Evolutionary conservation across 2,797 vertebrate species (phyloP).

Genomic region (Sphenodon punctatus): DNA sequence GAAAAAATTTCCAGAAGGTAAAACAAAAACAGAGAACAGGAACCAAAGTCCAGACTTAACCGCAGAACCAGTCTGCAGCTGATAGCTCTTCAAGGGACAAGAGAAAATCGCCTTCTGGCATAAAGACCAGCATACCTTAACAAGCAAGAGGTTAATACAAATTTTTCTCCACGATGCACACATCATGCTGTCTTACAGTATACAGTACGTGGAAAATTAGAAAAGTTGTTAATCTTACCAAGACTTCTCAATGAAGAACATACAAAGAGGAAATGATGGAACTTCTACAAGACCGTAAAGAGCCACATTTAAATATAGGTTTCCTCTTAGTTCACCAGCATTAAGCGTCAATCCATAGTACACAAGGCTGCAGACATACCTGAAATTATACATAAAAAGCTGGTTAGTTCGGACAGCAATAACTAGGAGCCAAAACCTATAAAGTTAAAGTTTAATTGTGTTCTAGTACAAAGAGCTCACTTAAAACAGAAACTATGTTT

Average conservation of each 20-base stretch:
- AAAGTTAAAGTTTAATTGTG: neutral
- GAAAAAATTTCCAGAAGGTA: neutral
- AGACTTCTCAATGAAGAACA: slow-evolving; percentile 88
- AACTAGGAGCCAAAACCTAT: neutral
- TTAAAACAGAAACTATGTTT: no score
- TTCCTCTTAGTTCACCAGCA: slow-evolving; percentile 82
- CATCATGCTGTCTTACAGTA: neutral
- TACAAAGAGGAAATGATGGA: slow-evolving; percentile 88
- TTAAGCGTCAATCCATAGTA: slow-evolving; percentile 91
- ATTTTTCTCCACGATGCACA: neutral
- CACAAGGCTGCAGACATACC: slow-evolving; percentile 89
- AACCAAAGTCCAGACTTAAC: neutral
- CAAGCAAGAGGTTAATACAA: neutral
- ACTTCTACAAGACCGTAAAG: slow-evolving; percentile 91
- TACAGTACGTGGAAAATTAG: neutral
- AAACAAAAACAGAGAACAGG: neutral
- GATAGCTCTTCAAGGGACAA: neutral
- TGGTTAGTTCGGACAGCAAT: neutral
- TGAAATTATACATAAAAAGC: slow-evolving; percentile 51
- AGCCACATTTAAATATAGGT: slow-evolving; percentile 84
- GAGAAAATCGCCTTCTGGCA: neutral
- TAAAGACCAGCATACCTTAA: neutral
- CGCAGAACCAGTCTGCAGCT: neutral
- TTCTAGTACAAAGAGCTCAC: neutral
- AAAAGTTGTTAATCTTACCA: slow-evolving; percentile 75